These are phyloP conservation scores for Diplazon laetatorius DNA, from an alignment of 2,888 invertebrate species.

Conservation along the genomic window DNA sequence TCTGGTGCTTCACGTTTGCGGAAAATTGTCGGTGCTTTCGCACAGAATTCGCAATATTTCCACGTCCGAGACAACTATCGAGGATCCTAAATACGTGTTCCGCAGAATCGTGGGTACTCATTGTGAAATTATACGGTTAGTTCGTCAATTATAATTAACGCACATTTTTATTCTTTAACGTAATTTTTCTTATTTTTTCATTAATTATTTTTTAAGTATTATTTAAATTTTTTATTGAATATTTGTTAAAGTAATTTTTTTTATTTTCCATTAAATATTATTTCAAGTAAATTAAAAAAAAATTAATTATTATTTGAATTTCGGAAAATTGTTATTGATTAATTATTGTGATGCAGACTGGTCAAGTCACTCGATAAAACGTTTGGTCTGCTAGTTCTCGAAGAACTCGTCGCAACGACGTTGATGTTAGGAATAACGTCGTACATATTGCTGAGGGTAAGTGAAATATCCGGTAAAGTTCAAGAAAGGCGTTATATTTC, in stretches of 20 bases:
- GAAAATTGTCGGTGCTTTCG: conserved; percentile 19
- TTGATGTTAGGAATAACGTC: background rate
- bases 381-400: background rate
- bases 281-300: no score
- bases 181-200: no score
- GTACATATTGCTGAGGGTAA: conserved; percentile 1
- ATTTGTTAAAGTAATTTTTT: no score
- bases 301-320: no score
- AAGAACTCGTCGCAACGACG: background rate
- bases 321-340: background rate
- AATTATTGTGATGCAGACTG: background rate
- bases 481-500: no score
- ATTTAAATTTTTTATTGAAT: no score
- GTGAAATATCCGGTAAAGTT: background rate
- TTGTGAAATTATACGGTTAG: conserved; percentile 17
- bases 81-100: background rate
- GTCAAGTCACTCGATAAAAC: background rate
- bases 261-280: no score
- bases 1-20: conserved; percentile 23
- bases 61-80: no score
- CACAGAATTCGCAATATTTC: conserved; percentile 5
- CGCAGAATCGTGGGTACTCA: conserved; percentile 12
- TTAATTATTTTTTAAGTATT: no score
- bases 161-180: no score
- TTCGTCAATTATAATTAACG: background rate